A percentile compares a stretch with the other conserved stretches of the same genome.
These are phyloP conservation scores for Acanthosepion lycidas DNA, from an alignment of 2,888 invertebrate species.

Conservation along the genomic window DNA sequence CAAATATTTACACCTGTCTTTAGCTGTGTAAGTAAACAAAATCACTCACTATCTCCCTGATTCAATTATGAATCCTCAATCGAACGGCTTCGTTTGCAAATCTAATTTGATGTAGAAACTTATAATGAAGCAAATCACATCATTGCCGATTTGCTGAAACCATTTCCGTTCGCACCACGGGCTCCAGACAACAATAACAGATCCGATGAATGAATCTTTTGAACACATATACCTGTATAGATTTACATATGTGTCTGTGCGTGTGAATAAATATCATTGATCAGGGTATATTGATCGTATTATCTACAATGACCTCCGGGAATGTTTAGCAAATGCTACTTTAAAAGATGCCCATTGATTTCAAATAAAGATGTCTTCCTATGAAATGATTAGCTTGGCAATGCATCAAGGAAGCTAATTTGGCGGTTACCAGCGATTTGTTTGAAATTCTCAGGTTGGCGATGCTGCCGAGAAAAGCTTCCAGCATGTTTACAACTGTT, in stretches of 20 bases:
- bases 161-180: neutral
- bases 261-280: neutral
- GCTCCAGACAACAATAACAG: neutral
- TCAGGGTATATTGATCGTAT: neutral
- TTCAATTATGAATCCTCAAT: neutral
- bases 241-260: neutral
- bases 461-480: too few relatives aligned
- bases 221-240: neutral
- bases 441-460: neutral
- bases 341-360: slow-evolving; percentile 2
- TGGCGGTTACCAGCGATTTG: neutral
- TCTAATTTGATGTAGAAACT: neutral
- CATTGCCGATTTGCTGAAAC: neutral
- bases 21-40: neutral
- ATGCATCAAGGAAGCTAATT: neutral
- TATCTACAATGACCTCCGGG: neutral
- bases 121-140: neutral
- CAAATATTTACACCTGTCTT: neutral
- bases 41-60: neutral
- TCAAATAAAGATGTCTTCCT: neutral
- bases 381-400: neutral
- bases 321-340: neutral
- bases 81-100: neutral
- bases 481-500: too few relatives aligned
- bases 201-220: neutral